Evolutionary conservation across 92 coral and sea anemone genomes (phyloP), one percentile per base, ranked within the genome.

Genomic region (Pocillopora meandrina): DNA sequence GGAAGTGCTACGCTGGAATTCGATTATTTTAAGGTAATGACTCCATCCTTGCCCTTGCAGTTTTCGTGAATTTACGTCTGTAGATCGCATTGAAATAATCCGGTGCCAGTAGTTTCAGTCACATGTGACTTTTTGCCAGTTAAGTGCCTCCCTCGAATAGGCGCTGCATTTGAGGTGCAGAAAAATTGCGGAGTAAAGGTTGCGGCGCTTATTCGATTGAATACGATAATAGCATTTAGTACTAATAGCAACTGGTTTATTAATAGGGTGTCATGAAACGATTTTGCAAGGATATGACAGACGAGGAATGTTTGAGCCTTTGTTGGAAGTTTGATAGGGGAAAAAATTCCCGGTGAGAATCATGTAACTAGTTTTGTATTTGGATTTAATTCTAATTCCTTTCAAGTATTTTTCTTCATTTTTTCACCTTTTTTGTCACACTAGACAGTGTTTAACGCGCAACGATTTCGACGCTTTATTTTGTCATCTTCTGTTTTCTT

Each of bases 21-120:
- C 49, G 60, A n/a, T 56, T 75, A 72, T 49, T 89, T 89, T 63
- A 79, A 84, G 90, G 95, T 89, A 73, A 80, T 73, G 11, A 23
- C 78, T 57, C 78, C 31, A 2, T 19, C 35, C 9, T 74, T 57
- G 26, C 7, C 19, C 20, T 10, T 1, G 16, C 13, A 4, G 16
- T 57, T 74, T 74, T 34, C 18, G 17, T 42, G 14, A 2, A 49
- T 57, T 10, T 21, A 49, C 35, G 9, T n/a, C 23, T 23, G 35
- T 12, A 16, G 17, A 49, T 60, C 61, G 31, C 17, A 26, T 33
- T 9, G 35, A 26, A 21, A n/a, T 65, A 67, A 67, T 67, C 49
- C 3, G 49, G 3, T 3, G 72, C 17, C 47, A 68, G 14, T 33
- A 0, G 72, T 68, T 12, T 16, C 52, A 42, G 52, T 3, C 52